Conservation (phyloP, 1,140 invertebrate genomes). For the Nymphalis io region DNA sequence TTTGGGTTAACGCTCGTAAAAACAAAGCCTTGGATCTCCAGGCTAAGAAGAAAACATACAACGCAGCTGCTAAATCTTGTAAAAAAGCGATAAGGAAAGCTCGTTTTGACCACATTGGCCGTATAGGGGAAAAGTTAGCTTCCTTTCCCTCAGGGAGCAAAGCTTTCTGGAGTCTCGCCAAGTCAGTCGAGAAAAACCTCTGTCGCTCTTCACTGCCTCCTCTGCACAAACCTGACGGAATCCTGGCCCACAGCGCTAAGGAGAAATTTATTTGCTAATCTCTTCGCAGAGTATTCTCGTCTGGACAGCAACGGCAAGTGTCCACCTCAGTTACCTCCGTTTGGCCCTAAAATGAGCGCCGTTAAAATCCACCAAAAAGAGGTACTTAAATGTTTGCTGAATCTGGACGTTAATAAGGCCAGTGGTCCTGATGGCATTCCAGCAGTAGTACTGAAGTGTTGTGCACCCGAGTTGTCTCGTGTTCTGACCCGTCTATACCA, state of each 20-base stretch:
- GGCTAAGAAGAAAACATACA: background rate
- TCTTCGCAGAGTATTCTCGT: constrained; percentile 8
- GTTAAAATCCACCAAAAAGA: background rate
- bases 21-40: no score
- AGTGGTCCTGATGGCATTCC: constrained; percentile 2
- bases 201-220: constrained; percentile 30
- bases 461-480: no score
- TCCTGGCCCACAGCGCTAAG: constrained; percentile 28
- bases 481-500: no score
- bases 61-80: background rate
- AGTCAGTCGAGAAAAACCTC: constrained; percentile 34
- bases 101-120: background rate
- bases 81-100: background rate
- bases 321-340: constrained; percentile 11
- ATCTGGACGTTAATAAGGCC: constrained; percentile 9
- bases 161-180: constrained; percentile 11
- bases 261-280: constrained; percentile 22
- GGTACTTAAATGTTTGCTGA: constrained; percentile 7
- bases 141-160: background rate
- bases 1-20: no score
- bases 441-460: no score
- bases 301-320: constrained; percentile 8
- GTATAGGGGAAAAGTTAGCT: background rate
- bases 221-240: constrained; percentile 21
- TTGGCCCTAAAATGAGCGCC: background rate